Base-by-base conservation (phyloP, 2,113 vertebrate genomes). In the Acinonyx jubatus region DNA sequence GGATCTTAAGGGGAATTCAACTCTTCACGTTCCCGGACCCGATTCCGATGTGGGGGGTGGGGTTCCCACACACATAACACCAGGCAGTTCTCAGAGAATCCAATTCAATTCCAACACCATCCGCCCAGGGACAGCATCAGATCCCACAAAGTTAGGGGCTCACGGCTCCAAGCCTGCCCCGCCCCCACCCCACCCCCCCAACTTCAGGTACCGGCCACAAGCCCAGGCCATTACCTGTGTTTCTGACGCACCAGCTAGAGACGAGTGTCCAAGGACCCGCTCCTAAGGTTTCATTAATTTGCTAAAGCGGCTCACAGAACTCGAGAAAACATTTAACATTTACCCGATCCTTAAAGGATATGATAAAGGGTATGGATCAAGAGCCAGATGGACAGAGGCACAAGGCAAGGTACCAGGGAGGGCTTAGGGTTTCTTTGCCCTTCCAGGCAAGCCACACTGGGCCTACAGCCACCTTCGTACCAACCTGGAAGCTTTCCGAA, bases 71-170 rank as follows among this genome's bases (percentile, higher is more conserved):
- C 36, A 23, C 71, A 14, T 12, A 74, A 12, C 69, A 6, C 36
- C 69, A 25, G 23, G 69, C 69, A 8, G 38, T 27, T 74, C 38
- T 41, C 38, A 25, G 71, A 27, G 71, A 74, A 41, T 41, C 27
- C 38, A 45, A 25, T 13, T 27, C 73, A 45, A 11, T 29, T 38
- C 71, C 18, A 19, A 74, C 38, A 45, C 71, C 71, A 4, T 14
- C 25, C 14, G 6, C 4, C 2, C 36, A 45, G 23, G 27, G 73
- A 29, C 6, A 8, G 73, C 27, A 0, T 9, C 1, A 1, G 50
- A n/a, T 27, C 55, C 41, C 15, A 15, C 41, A 29, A 18, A 29
- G 74, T 15, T 31, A 31, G 41, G 74, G 41, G 27, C 14, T 78
- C 41, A 9, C 14, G 7, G 14, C 14, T 31, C 45, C 74, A 16